phyloP scores from a whole-genome alignment of 2,797 vertebrate species.

The Chelon labrosus region DNA sequence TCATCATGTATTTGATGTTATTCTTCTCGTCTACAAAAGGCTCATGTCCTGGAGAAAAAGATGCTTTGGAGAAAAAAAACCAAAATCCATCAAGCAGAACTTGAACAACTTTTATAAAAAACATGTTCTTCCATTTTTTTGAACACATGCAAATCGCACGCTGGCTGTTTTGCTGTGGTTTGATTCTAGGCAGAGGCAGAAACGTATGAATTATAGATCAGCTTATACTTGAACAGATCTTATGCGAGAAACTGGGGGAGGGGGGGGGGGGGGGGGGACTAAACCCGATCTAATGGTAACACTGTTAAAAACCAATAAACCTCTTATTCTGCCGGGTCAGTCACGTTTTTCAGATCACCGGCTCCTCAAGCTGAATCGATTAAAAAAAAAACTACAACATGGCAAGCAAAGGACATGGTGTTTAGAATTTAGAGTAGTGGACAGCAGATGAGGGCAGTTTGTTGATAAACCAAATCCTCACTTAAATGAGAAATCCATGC shows the following conservation, averaged over 20 bases:
- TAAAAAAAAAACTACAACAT: conserved; percentile 33
- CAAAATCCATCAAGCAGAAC: conserved; percentile 30
- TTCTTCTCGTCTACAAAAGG: conserved; percentile 32
- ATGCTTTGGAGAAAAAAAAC: neutral
- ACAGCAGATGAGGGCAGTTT: conserved; percentile 59
- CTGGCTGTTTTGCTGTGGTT: conserved; percentile 35
- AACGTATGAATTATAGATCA: conserved; percentile 74
- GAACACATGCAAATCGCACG: conserved; percentile 26
- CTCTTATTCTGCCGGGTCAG: conserved; percentile 14
- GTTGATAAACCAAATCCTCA: conserved; percentile 76
- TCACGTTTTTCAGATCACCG: conserved; percentile 53
- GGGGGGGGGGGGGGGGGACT: conserved; percentile 1
- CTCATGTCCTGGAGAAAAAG: conserved; percentile 53
- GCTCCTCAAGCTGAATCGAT: conserved; percentile 41
- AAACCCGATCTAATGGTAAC: conserved; percentile 21
- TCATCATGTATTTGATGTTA: conserved; percentile 48
- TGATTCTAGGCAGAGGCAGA: conserved; percentile 53
- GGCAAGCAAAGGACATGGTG: conserved; percentile 13
- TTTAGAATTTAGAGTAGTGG: conserved; percentile 47
- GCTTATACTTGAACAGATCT: conserved; percentile 46
- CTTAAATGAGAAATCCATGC: conserved; percentile 70
- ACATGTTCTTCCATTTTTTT: conserved; percentile 31
- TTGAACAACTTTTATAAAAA: conserved; percentile 29
- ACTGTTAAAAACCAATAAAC: conserved; percentile 49
- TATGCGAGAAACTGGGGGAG: neutral